Evolutionary conservation across 2,888 invertebrate genomes (phyloP), one percentile per base, ranked within the genome.

Genomic region (Phlogophora meticulosa): DNA sequence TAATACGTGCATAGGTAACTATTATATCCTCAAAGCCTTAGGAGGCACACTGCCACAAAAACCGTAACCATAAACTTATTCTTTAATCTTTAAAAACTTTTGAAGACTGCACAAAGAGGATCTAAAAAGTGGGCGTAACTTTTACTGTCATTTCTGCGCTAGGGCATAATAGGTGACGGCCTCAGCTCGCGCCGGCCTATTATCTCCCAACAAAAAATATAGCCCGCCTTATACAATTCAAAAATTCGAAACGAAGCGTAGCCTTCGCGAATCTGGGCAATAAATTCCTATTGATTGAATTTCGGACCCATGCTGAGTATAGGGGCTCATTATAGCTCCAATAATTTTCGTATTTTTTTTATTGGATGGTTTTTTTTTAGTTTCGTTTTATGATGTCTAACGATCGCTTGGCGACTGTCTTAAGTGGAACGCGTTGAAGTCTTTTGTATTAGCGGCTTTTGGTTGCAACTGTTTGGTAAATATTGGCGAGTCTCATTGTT

Each of bases 251-350:
- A 91, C 87, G 91, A 92, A 92, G 90, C 92, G 91, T 91, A 89
- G 87, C 93, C 94, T 93, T 92, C 90, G 94, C 95, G 90, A 95
- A 95, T 94, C 90, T 91, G 90, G 93, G 91, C 92, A 95, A 95
- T 95, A 95, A 94, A 95, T 94, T 94, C 88, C 89, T 92, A 90
- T 94, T 94, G 94, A 95, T 95, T 92, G 93, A 93, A 93, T 93
- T 94, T 93, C 86, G 94, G 94, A 93, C 93, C 91, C 95, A 93
- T 91, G 95, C 95, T 94, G 94, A 42, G 94, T 87, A 95, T 95
- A 93, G 91, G 95, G 95, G 95, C 92, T 93, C 93, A 95, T 95
- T 95, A 95, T 95, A 89, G 79, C 83, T 80, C 73, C 87, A 79
- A 92, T 92, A 90, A 93, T 93, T 93, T 93, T 82, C 59, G 63